Conservation (phyloP, 1,140 invertebrate species). For the Copidosoma floridanum region DNA sequence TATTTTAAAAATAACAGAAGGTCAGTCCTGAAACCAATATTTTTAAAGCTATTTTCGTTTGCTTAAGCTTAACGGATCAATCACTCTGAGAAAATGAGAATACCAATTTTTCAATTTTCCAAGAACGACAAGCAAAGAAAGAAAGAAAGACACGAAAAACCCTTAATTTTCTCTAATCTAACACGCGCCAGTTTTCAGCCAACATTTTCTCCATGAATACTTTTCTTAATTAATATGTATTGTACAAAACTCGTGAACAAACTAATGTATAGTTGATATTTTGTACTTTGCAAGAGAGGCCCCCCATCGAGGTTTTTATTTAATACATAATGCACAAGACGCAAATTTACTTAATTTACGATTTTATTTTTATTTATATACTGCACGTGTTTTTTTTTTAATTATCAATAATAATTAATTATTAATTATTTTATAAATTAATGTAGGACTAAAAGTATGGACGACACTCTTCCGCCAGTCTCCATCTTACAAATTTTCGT, state of each 20-base stretch:
- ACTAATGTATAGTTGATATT: slow-evolving; percentile 7
- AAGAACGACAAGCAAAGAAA: neutral
- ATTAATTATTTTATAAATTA: slow-evolving; percentile 15
- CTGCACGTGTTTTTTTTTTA: slow-evolving; percentile 23
- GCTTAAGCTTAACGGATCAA: neutral
- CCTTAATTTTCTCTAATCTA: slow-evolving; percentile 2
- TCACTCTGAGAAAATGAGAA: neutral
- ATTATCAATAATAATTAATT: slow-evolving; percentile 12
- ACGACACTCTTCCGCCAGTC: too few relatives aligned
- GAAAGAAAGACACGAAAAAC: neutral
- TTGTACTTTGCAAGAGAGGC: slow-evolving; percentile 17
- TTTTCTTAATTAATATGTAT: too few relatives aligned
- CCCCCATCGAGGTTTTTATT: neutral
- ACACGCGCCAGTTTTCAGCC: slow-evolving; percentile 25
- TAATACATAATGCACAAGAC: slow-evolving; percentile 5
- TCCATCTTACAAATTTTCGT: neutral
- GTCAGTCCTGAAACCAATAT: slow-evolving; percentile 6
- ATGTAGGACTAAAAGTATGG: slow-evolving; percentile 28
- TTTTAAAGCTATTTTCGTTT: neutral
- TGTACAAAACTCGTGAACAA: slow-evolving; percentile 3
- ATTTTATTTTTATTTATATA: slow-evolving; percentile 25
- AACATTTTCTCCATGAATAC: slow-evolving; percentile 10
- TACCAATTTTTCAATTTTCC: too few relatives aligned
- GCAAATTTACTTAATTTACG: slow-evolving; percentile 25
- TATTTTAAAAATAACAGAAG: slow-evolving; percentile 11